These are phyloP conservation scores for Mylabris phalerata DNA, from an alignment of 1,140 invertebrate species.

Conservation along the genomic window DNA sequence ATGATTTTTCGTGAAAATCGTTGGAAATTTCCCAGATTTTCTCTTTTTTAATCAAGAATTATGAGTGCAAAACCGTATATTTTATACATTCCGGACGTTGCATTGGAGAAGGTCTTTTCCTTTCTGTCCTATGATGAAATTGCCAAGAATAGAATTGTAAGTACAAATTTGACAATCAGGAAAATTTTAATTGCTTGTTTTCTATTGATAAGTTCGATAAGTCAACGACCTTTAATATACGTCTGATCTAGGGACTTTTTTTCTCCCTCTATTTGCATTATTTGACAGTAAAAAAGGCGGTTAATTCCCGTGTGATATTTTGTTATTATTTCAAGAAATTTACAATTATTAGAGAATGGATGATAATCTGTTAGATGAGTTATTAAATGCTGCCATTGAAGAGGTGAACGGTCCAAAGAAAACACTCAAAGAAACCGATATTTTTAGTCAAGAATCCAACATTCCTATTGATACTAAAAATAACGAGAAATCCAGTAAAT, in stretches of 20 bases:
- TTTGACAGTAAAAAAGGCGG: conserved; percentile 8
- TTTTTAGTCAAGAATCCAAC: conserved; percentile 22
- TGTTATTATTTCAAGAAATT: neutral
- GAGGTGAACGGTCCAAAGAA: conserved; percentile 9
- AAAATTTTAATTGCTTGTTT: neutral
- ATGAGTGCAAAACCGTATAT: conserved; percentile 41
- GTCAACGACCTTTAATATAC: neutral
- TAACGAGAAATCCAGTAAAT: neutral
- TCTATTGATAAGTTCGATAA: neutral
- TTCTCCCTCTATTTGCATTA: neutral
- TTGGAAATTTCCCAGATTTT: no score
- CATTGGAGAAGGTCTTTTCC: conserved; percentile 71
- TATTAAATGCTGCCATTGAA: conserved; percentile 23
- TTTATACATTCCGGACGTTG: conserved; percentile 63
- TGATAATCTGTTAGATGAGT: conserved; percentile 18
- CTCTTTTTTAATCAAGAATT: no score
- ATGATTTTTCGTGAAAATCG: no score
- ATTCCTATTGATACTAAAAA: neutral
- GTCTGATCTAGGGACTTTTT: neutral
- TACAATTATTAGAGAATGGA: conserved; percentile 9
- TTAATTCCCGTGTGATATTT: neutral
- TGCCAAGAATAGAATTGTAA: conserved; percentile 70
- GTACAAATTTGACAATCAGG: conserved; percentile 29
- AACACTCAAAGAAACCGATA: conserved; percentile 22
- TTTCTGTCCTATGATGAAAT: conserved; percentile 76